Base-by-base conservation (phyloP, 2,113 vertebrate genomes). In the Dromas ardeola region DNA sequence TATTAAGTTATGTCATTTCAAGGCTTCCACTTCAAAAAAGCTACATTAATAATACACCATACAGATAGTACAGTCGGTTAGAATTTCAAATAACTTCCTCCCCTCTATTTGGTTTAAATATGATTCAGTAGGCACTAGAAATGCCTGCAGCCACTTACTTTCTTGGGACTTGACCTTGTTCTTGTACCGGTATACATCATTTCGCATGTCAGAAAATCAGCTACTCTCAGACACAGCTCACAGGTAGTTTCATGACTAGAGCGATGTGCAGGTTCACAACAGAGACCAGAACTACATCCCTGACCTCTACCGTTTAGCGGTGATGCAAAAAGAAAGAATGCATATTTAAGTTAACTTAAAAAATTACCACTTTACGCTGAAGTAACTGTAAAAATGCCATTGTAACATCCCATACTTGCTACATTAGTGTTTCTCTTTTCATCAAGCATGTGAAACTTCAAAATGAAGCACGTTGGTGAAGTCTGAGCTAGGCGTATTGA, bases 111-210 rank as follows among this genome's bases (percentile, higher is more conserved):
- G 98, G 98, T 97, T 98, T 98, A 74, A 98, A 95, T 97, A 93
- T 91, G 96, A 95, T 98, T 98, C 97, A 97, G 97, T 97, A 98
- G 98, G 98, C 98, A 98, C 98, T 98, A 98, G 96, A 97, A 98
- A 98, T 98, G 98, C 98, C 98, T 98, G 98, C 98, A 98, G 97
- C 97, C 98, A 97, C 97, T 97, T 97, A 95, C 96, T 93, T 86
- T 95, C 95, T 97, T 73, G 95, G 95, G 97, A 95, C 92, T 97
- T 95, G 92, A 89, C 96, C 92, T 96, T 97, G 92, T 88, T 97
- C 95, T 96, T 58, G 87, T 97, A 97, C 95, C 90, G 73, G 86
- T 94, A 95, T 42, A 96, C 94, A 90, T 88, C 65, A 88, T 77
- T 98, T 95, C 97, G 91, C 94, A 92, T 66, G 82, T 95, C 96